Evolutionary conservation across 2,797 vertebrate species (phyloP).

Genomic region (Epinephelus awoara): DNA sequence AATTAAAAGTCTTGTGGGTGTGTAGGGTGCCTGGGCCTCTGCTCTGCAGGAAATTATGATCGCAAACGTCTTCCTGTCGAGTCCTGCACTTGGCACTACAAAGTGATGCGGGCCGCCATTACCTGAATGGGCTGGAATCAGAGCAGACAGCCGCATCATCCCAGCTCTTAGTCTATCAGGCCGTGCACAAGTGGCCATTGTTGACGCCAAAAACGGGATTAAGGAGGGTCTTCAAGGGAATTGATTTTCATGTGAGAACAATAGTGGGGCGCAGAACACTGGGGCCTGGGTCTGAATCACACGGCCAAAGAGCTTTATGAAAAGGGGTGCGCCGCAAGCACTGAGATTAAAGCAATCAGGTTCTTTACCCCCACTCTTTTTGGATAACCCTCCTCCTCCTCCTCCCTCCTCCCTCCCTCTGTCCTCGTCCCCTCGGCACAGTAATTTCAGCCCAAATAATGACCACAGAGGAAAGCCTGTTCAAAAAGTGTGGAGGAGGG

Average conservation of each 20-base stretch:
- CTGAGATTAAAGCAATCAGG: constrained; percentile 96
- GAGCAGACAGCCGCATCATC: constrained; percentile 99
- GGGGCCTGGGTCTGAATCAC: constrained; percentile 95
- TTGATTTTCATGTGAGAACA: constrained; percentile 99
- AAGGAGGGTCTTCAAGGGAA: constrained; percentile 99
- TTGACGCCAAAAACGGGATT: constrained; percentile 99
- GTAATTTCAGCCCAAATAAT: constrained; percentile 79
- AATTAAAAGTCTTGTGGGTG: constrained; percentile 98
- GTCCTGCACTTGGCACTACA: constrained; percentile 96
- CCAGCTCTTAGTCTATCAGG: constrained; percentile 97
- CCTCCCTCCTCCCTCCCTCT: constrained; percentile 52
- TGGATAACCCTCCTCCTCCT: constrained; percentile 64
- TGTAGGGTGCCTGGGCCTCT: constrained; percentile 88
- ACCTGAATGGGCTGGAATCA: constrained; percentile 99
- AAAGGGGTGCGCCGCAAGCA: constrained; percentile 93
- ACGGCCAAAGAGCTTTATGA: constrained; percentile 95
- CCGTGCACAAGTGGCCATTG: constrained; percentile 99
- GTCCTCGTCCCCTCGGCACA: constrained; percentile 68
- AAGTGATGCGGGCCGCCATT: constrained; percentile 92
- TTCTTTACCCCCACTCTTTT: constrained; percentile 87
- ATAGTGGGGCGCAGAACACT: constrained; percentile 89
- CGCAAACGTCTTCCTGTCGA: constrained; percentile 99
- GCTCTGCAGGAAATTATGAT: constrained; percentile 99
- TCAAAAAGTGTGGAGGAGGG: constrained; percentile 41
- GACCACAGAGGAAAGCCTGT: constrained; percentile 69